These are phyloP conservation scores for Camponotus floridanus DNA, from an alignment of 1,140 invertebrate species.

Conservation along the genomic window DNA sequence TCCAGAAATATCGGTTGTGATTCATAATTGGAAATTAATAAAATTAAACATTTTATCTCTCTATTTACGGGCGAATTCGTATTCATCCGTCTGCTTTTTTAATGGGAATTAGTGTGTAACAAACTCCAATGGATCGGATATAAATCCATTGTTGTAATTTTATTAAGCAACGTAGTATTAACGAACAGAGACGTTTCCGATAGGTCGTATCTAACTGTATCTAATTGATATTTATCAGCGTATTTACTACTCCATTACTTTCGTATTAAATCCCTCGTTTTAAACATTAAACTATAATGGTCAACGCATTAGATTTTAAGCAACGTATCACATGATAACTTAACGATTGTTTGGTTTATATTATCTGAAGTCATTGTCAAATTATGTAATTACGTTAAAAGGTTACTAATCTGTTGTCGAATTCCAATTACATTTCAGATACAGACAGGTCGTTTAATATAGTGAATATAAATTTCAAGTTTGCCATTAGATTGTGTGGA, in stretches of 20 bases:
- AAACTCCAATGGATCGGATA: not conserved
- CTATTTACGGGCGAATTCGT: not conserved
- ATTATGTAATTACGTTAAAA: slow-evolving; percentile 39
- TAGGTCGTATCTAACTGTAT: not conserved
- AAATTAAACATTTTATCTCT: slow-evolving; percentile 37
- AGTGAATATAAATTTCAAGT: slow-evolving; percentile 60
- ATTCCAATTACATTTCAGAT: not conserved
- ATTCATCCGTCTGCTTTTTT: slow-evolving; percentile 1
- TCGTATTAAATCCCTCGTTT: not conserved
- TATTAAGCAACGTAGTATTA: slow-evolving; percentile 4
- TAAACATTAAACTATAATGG: not conserved
- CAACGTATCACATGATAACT: not conserved
- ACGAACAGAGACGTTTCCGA: not conserved
- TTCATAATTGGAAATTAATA: slow-evolving; percentile 25
- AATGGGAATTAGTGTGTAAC: slow-evolving; percentile 15
- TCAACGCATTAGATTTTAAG: not conserved
- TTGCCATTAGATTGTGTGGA: slow-evolving; percentile 33
- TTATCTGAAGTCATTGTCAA: not conserved
- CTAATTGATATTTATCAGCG: not conserved
- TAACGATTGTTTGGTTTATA: not conserved
- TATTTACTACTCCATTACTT: not conserved
- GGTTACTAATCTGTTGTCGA: slow-evolving; percentile 24
- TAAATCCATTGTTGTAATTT: slow-evolving; percentile 36
- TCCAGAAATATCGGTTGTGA: not conserved
- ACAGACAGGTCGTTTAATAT: not conserved